phyloP scores from a whole-genome alignment of 1,140 invertebrate species.

The Hermetia illucens region DNA sequence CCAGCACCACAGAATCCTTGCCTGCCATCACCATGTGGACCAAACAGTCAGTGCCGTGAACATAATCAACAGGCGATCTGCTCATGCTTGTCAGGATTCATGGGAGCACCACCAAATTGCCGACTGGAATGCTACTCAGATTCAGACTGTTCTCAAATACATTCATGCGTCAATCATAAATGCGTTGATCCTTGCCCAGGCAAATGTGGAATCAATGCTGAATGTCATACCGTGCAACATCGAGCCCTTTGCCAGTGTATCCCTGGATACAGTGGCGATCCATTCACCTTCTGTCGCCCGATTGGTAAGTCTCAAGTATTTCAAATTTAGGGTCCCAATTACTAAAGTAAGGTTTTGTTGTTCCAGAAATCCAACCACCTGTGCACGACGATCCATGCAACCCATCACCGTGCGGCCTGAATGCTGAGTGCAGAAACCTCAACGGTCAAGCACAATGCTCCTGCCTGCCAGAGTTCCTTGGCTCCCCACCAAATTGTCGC shows the following conservation, averaged over 20 bases:
- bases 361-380: constrained; percentile 8
- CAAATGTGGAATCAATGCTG: constrained; percentile 57
- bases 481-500: constrained; percentile 47
- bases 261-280: constrained; percentile 56
- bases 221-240: constrained; percentile 56
- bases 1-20: constrained; percentile 39
- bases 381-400: constrained; percentile 42
- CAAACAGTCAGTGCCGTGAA: constrained; percentile 59
- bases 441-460: constrained; percentile 42
- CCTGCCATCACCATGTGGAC: constrained; percentile 58
- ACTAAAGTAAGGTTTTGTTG: background rate
- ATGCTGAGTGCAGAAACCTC: constrained; percentile 50
- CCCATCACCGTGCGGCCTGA: constrained; percentile 61
- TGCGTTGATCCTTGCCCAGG: constrained; percentile 67
- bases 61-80: constrained; percentile 58
- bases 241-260: constrained; percentile 59
- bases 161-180: constrained; percentile 62
- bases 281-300: constrained; percentile 55
- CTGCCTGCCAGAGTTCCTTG: constrained; percentile 45
- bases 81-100: constrained; percentile 51
- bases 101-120: constrained; percentile 57
- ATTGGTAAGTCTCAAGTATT: constrained; percentile 40
- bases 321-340: background rate
- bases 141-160: constrained; percentile 51
- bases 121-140: constrained; percentile 61